Evolutionary conservation across 1,140 invertebrate genomes (phyloP), one percentile per base, ranked within the genome.

Genomic region (Akabosia matsudoensis): DNA sequence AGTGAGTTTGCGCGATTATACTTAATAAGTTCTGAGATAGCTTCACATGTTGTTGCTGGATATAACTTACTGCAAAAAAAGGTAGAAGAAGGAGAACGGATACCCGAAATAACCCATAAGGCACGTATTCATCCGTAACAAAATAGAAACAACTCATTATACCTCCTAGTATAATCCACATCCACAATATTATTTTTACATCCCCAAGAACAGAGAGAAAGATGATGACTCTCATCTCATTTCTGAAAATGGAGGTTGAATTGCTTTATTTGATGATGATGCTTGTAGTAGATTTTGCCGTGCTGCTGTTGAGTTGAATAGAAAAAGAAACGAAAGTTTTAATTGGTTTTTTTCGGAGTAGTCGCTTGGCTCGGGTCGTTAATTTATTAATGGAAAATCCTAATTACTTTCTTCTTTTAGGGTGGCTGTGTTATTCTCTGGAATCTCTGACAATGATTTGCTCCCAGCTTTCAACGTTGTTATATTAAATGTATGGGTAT

Each of bases 311-410:
- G 37, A 45, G 37, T 45, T 61, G 54, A 61, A 24, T n/a, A 61
- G 14, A 61, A 24, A 67, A 31, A 67, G 61, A 67, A 67, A 67
- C 61, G 61, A 67, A 67, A 67, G 61, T 67, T 67, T 67, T 67
- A 67, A 67, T 67, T 67, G 61, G 61, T 67, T 67, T 67, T 67
- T 67, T 67, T 67, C n/a, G 3, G 61, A 67, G 28, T 67, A 31
- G 61, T 67, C 61, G 61, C 26, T 61, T 61, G 54, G 54, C 54
- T 67, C 24, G 61, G 61, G 61, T 67, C 61, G 61, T 67, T 67
- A 67, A 67, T 67, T 67, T 67, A 67, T 67, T 67, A 67, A 67
- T 67, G 61, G 61, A 67, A 67, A 67, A 67, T 67, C 61, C 61
- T 67, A 67, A 67, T 67, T 67, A 67, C 61, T 67, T 67, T 67